Evolutionary conservation across 2,888 invertebrate species (phyloP), one percentile per base, ranked within the genome.

Genomic region (Molorchus minor): DNA sequence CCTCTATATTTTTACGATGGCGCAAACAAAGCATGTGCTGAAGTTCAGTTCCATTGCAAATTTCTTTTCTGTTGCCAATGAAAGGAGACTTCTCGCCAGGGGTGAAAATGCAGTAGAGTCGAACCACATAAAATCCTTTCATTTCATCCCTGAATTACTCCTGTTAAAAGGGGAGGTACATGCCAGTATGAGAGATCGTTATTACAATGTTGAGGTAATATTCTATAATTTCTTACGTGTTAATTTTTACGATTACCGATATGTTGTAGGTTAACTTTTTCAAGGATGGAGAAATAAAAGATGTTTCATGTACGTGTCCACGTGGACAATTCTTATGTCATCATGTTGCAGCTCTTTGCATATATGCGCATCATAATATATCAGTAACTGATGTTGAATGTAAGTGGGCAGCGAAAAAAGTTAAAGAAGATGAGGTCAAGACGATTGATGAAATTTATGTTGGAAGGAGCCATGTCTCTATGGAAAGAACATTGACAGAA

Each of bases 361-460:
- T 20, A 13, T 43, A 17, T 53, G 52, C 33, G 12, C 43, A 53
- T 20, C 13, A 40, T 30, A 52, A 52, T 12, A 40, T 52, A 10
- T 40, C 40, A 8, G 16, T n/a, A 17, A 52, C 52, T 3, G 40
- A 53, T 17, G 15, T 53, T 16, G 52, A 41, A 20, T 53, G 43
- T 20, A 20, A 17, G 10, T 43, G 30, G 33, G 41, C 21, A 16
- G 43, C 44, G 8, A 20, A 17, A 43, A 43, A 43, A 21, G n/a
- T n/a, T n/a, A n/a, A n/a, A n/a, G n/a, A n/a, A n/a, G n/a, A n/a
- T n/a, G 35, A 35, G 3, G 35, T 35, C 35, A 35, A 35, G n/a
- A 35, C 35, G 3, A 35, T 35, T 35, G 35, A 35, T 35, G n/a
- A 35, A n/a, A 10, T 35, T 13, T 5, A n/a, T n/a, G n/a, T n/a